These are phyloP conservation scores for Sylvilagus bachmani DNA, from an alignment of 2,113 vertebrate species.

Conservation along the genomic window DNA sequence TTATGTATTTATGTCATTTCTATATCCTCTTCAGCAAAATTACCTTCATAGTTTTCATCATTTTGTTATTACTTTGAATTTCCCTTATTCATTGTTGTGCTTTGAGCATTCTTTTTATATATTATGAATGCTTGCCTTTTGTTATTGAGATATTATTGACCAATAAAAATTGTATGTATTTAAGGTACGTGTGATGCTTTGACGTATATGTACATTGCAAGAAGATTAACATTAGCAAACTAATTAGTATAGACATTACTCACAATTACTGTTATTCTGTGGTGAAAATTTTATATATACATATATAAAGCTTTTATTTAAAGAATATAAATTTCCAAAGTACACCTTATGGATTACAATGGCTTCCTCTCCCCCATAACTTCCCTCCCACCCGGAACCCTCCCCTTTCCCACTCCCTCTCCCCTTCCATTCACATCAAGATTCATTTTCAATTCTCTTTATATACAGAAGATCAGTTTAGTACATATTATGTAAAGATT, in stretches of 20 bases:
- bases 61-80: neutral
- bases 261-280: neutral
- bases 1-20: neutral
- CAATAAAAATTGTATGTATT: neutral
- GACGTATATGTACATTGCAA: neutral
- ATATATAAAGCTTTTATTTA: no score
- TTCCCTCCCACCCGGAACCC: no score
- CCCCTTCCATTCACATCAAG: no score
- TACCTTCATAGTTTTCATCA: neutral
- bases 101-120: neutral
- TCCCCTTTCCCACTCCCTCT: no score
- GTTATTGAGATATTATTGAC: neutral
- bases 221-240: neutral
- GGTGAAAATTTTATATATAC: neutral
- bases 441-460: no score
- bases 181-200: neutral
- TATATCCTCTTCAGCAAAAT: neutral
- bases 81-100: neutral
- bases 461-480: no score
- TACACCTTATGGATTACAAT: no score
- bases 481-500: no score
- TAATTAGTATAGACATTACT: neutral
- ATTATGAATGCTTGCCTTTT: neutral
- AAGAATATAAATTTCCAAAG: no score
- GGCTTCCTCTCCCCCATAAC: no score